Evolutionary conservation across 2,888 invertebrate genomes (phyloP).

Genomic region (Uloborus plumipes): DNA sequence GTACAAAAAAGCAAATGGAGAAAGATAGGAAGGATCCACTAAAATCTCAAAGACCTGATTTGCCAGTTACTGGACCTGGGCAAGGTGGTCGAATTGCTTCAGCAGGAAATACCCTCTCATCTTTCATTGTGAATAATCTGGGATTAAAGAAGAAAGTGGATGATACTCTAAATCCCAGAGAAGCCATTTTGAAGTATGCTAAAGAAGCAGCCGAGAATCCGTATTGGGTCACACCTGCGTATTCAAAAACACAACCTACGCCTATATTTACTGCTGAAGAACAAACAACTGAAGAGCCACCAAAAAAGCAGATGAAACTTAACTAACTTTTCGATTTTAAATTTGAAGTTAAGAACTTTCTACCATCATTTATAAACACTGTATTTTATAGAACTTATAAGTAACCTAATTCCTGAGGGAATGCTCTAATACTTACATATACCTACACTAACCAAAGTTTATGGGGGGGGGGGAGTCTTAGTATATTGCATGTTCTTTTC

Average conservation of each 20-base stretch:
- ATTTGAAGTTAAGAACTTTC: no score
- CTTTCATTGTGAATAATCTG: constrained; percentile 94
- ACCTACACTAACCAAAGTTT: no score
- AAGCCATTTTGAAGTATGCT: constrained; percentile 93
- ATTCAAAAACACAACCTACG: constrained; percentile 83
- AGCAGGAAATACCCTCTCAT: constrained; percentile 94
- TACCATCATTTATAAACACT: no score
- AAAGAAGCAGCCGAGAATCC: constrained; percentile 96
- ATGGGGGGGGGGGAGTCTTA: no score
- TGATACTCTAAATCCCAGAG: constrained; percentile 91
- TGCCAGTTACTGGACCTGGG: constrained; percentile 75
- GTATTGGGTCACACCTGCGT: constrained; percentile 95
- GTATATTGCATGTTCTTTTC: no score
- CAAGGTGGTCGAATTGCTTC: constrained; percentile 92
- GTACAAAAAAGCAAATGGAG: constrained; percentile 90
- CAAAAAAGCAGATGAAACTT: constrained; percentile 40
- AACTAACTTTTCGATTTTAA: no score
- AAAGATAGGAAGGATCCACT: constrained; percentile 82
- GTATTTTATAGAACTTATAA: no score
- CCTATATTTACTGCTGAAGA: constrained; percentile 79
- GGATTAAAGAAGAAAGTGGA: constrained; percentile 88
- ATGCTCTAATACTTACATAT: no score
- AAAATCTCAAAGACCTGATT: constrained; percentile 75
- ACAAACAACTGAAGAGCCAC: constrained; percentile 68
- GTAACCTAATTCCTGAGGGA: no score